Evolutionary conservation across 2,888 invertebrate species (phyloP).

Genomic region (Drosophila incognita): DNA sequence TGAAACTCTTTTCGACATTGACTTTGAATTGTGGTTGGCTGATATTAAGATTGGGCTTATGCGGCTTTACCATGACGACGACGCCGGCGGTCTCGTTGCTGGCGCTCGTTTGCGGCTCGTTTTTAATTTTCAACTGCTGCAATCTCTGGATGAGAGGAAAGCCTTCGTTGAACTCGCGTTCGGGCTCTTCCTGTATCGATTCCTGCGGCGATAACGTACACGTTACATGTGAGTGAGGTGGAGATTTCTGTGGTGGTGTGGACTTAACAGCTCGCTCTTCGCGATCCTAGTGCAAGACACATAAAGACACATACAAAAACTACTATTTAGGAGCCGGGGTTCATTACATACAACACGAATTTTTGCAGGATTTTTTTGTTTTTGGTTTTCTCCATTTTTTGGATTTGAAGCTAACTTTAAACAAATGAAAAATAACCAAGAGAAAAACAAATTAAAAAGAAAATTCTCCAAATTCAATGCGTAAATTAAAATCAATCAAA

Average conservation of each 20-base stretch:
- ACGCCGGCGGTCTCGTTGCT: slow-evolving; percentile 68
- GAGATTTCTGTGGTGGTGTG: slow-evolving; percentile 85
- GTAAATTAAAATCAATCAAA: slow-evolving; percentile 11
- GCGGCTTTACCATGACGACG: slow-evolving; percentile 76
- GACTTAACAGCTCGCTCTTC: slow-evolving; percentile 86
- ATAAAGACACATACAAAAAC: slow-evolving; percentile 84
- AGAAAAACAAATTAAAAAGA: neutral
- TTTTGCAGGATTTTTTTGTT: slow-evolving; percentile 33
- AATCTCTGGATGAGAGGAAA: slow-evolving; percentile 91
- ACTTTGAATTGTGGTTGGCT: slow-evolving; percentile 8
- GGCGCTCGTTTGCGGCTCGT: slow-evolving; percentile 87
- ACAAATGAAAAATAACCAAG: slow-evolving; percentile 15
- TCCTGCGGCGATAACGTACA: slow-evolving; percentile 87
- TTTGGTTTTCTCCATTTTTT: slow-evolving; percentile 1
- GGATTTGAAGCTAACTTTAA: slow-evolving; percentile 56
- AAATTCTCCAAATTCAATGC: slow-evolving; percentile 12
- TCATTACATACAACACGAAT: slow-evolving; percentile 80
- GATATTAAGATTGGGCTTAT: slow-evolving; percentile 4
- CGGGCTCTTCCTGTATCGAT: slow-evolving; percentile 85
- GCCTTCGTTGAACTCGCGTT: slow-evolving; percentile 89
- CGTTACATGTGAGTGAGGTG: slow-evolving; percentile 88
- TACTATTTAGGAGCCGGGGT: slow-evolving; percentile 84
- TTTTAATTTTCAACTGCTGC: slow-evolving; percentile 90
- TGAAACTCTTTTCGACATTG: slow-evolving; percentile 3
- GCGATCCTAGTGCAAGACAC: slow-evolving; percentile 86